Evolutionary conservation across 2,888 invertebrate species (phyloP).

Genomic region (Trichogramma evanescens): DNA sequence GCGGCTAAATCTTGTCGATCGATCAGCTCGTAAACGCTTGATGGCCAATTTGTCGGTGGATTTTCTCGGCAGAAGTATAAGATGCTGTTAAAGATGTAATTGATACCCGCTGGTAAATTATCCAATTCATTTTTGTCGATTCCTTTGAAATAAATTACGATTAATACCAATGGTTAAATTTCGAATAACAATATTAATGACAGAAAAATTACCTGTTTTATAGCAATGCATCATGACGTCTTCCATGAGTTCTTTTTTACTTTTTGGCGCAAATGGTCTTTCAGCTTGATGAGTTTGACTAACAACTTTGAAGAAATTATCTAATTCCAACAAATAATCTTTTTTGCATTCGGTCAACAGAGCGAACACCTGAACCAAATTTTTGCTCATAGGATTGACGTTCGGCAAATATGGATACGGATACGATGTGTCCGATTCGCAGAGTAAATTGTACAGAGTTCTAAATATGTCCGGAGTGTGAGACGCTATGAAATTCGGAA

Average conservation of each 20-base stretch:
- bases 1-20: slow-evolving; percentile 66
- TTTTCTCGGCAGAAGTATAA: slow-evolving; percentile 64
- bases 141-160: slow-evolving; percentile 42
- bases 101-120: slow-evolving; percentile 64
- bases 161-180: slow-evolving; percentile 11
- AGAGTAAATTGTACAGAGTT: slow-evolving; percentile 62
- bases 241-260: slow-evolving; percentile 7
- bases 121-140: slow-evolving; percentile 65
- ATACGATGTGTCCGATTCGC: slow-evolving; percentile 45
- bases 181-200: background rate
- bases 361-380: slow-evolving; percentile 64
- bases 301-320: slow-evolving; percentile 15
- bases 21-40: slow-evolving; percentile 63
- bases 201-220: slow-evolving; percentile 18
- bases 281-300: background rate
- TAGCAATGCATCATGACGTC: slow-evolving; percentile 20
- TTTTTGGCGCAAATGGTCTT: background rate
- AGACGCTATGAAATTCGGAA: slow-evolving; percentile 57
- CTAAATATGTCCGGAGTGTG: slow-evolving; percentile 67
- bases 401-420: slow-evolving; percentile 68
- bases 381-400: slow-evolving; percentile 66
- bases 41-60: slow-evolving; percentile 68
- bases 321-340: slow-evolving; percentile 11
- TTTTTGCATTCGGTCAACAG: slow-evolving; percentile 34
- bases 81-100: slow-evolving; percentile 61